Conservation (phyloP, 2,888 invertebrate genomes). For the Drosophila parthenogenetica region DNA sequence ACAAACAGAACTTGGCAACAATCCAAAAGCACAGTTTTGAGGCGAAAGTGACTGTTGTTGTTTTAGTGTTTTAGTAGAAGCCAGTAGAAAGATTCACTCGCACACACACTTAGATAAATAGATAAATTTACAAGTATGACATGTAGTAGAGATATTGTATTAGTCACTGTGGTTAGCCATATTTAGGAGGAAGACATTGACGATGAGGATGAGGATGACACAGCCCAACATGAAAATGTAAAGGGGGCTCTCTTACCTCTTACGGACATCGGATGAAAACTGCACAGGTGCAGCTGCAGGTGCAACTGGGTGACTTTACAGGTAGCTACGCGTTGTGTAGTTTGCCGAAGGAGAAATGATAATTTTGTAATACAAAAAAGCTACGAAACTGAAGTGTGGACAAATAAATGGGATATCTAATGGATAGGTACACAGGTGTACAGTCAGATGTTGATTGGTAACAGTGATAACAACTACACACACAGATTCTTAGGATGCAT, state of each 20-base stretch:
- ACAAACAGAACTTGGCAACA: conserved; percentile 32
- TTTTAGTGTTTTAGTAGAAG: conserved; percentile 52
- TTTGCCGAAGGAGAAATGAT: conserved; percentile 54
- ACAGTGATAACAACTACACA: conserved; percentile 34
- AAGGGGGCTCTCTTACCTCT: conserved; percentile 46
- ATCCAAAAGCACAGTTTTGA: conserved; percentile 30
- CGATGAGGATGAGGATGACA: conserved; percentile 42
- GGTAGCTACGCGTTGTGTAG: conserved; percentile 67
- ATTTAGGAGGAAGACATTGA: conserved; percentile 26
- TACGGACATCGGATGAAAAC: conserved; percentile 37
- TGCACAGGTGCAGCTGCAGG: conserved; percentile 16
- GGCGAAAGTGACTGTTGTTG: conserved; percentile 35
- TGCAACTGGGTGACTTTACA: conserved; percentile 46
- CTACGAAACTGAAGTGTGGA: conserved; percentile 14
- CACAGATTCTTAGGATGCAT: conserved; percentile 11
- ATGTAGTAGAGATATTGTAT: conserved; percentile 19
- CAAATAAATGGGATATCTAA: conserved; percentile 12
- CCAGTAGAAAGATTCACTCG: conserved; percentile 15
- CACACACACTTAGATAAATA: conserved; percentile 9
- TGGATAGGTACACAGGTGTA: conserved; percentile 5
- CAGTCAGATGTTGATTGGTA: background rate
- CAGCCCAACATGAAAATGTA: conserved; percentile 26
- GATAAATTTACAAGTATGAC: conserved; percentile 29
- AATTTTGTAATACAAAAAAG: conserved; percentile 38
- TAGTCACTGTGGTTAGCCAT: conserved; percentile 43